Percentiles rank a stretch among this genome's conserved stretches.
phyloP scores from a whole-genome alignment of 1,140 invertebrate genomes.

The Cydia amplana region DNA sequence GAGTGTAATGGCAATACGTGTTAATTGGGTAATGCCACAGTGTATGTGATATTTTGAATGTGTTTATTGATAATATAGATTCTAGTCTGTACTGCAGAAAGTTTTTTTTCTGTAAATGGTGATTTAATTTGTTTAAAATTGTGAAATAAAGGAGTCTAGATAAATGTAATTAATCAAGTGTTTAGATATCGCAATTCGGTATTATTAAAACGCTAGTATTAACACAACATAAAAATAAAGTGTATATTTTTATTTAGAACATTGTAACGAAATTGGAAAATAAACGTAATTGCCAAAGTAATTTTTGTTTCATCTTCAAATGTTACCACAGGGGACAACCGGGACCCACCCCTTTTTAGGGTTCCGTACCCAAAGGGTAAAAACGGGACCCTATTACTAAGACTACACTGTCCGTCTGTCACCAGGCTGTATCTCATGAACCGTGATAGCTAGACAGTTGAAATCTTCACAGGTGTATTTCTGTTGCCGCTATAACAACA shows the following conservation, averaged over 20 bases:
- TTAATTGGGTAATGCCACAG: neutral
- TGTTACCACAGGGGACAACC: no score
- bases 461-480: no score
- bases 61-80: constrained; percentile 9
- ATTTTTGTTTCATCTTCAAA: constrained; percentile 33
- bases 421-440: no score
- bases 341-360: no score
- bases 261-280: constrained; percentile 45
- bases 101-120: neutral
- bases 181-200: constrained; percentile 27
- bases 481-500: no score
- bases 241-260: constrained; percentile 42
- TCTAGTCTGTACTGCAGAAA: constrained; percentile 9
- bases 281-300: constrained; percentile 56
- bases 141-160: constrained; percentile 23
- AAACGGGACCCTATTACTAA: no score
- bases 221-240: constrained; percentile 28
- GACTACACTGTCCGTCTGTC: no score
- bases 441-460: no score
- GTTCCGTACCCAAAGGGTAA: no score
- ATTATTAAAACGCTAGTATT: constrained; percentile 27
- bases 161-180: constrained; percentile 20
- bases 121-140: neutral
- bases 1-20: neutral
- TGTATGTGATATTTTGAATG: constrained; percentile 23